phyloP scores from a whole-genome alignment of 2,797 vertebrate genomes.

The Macropodus opercularis region DNA sequence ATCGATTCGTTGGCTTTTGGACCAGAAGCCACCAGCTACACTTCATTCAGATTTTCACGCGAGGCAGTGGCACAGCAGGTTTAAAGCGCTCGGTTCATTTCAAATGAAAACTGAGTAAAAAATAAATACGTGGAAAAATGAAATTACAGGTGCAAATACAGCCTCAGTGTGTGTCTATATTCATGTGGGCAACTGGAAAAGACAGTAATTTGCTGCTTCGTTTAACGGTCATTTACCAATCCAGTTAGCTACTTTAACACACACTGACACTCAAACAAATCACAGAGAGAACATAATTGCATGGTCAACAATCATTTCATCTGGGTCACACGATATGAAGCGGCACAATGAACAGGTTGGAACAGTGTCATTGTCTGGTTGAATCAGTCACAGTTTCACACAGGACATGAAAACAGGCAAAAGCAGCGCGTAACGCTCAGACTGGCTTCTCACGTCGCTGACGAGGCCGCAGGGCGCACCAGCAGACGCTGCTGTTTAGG shows the following conservation, averaged over 20 bases:
- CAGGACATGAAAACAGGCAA: not conserved
- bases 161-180: not conserved
- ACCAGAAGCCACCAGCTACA: too few relatives aligned
- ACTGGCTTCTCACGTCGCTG: not conserved
- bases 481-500: slow-evolving; percentile 2
- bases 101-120: not conserved
- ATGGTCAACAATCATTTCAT: slow-evolving; percentile 43
- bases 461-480: not conserved
- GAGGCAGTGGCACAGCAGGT: not conserved
- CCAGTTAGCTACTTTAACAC: slow-evolving; percentile 34
- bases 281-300: slow-evolving; percentile 29
- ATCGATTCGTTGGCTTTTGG: too few relatives aligned
- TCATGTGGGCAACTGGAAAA: slow-evolving; percentile 7
- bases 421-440: too few relatives aligned
- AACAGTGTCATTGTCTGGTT: slow-evolving; percentile 19
- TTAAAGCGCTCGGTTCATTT: not conserved
- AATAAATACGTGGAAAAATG: not conserved
- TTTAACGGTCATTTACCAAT: slow-evolving; percentile 39
- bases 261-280: slow-evolving; percentile 23
- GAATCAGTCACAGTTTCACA: slow-evolving; percentile 26
- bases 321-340: slow-evolving; percentile 36
- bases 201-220: slow-evolving; percentile 47
- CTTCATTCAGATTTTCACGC: not conserved
- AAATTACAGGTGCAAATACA: not conserved
- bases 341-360: slow-evolving; percentile 26